These are phyloP conservation scores for Quadriops clusia DNA, from an alignment of 2,888 invertebrate species.

Conservation along the genomic window DNA sequence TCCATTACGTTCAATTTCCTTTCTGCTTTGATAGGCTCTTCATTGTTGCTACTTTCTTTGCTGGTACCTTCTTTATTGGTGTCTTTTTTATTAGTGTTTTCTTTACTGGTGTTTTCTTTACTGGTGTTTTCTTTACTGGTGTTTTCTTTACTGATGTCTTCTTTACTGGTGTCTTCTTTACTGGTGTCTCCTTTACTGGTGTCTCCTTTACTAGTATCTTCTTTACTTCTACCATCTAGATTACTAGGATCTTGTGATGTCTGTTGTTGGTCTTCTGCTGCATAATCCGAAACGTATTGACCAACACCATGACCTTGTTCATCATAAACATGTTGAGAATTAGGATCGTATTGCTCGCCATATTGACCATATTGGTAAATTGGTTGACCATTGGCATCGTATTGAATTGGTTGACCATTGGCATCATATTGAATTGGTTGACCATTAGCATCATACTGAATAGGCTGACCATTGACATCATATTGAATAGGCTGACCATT, in stretches of 20 bases:
- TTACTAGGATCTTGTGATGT: background rate
- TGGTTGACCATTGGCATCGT: constrained; percentile 16
- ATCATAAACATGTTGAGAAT: constrained; percentile 6
- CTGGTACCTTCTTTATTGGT: background rate
- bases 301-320: constrained; percentile 7
- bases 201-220: background rate
- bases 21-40: constrained; percentile 11
- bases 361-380: constrained; percentile 14
- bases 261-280: constrained; percentile 13
- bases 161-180: background rate
- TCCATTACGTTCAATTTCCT: constrained; percentile 26
- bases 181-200: background rate
- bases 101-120: background rate
- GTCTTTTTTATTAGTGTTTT: constrained; percentile 1
- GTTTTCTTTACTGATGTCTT: background rate
- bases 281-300: constrained; percentile 4
- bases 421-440: constrained; percentile 20
- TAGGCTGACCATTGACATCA: constrained; percentile 14
- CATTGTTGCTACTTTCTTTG: constrained; percentile 9
- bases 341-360: constrained; percentile 9
- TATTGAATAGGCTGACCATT: constrained; percentile 13
- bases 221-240: background rate
- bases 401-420: constrained; percentile 19
- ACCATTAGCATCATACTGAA: constrained; percentile 19
- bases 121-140: constrained; percentile 1